A percentile compares a stretch with the other conserved stretches of the same genome.
Evolutionary conservation across 1,140 invertebrate species (phyloP).

Genomic region (Melitaea cinxia): DNA sequence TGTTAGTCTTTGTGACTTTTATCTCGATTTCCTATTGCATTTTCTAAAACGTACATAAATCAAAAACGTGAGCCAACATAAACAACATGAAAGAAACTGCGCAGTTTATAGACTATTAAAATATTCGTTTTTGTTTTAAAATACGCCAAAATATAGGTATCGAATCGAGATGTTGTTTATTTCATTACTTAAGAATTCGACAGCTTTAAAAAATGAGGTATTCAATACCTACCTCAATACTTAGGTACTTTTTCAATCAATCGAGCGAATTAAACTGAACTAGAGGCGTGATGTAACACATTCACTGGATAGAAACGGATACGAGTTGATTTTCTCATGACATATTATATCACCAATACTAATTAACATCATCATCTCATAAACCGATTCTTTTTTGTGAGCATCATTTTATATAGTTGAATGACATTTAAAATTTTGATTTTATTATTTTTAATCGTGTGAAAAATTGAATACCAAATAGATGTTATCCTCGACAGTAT

Average conservation of each 20-base stretch:
- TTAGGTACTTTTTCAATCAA: not conserved
- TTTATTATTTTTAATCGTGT: not conserved
- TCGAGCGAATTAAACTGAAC: slow-evolving; percentile 1
- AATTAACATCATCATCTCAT: slow-evolving; percentile 13
- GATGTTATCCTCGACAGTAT: too few relatives aligned
- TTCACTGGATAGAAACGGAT: slow-evolving; percentile 24
- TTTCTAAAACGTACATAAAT: too few relatives aligned
- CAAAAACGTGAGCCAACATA: too few relatives aligned
- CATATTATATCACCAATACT: slow-evolving; percentile 20
- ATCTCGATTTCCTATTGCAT: too few relatives aligned
- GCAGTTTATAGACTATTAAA: too few relatives aligned
- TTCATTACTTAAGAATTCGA: too few relatives aligned
- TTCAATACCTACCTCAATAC: not conserved
- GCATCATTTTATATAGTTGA: not conserved
- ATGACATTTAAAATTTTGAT: not conserved
- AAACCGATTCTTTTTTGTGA: not conserved
- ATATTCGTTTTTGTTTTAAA: too few relatives aligned
- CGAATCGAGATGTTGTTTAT: too few relatives aligned
- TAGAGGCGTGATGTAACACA: slow-evolving; percentile 16
- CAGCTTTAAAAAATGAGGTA: too few relatives aligned
- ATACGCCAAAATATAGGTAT: too few relatives aligned
- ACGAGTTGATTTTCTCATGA: slow-evolving; percentile 20
- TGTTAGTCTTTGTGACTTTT: too few relatives aligned
- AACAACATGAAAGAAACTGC: too few relatives aligned
- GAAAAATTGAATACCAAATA: not conserved